Evolutionary conservation across 2,888 invertebrate species (phyloP).

Genomic region (Erebia epiphron): DNA sequence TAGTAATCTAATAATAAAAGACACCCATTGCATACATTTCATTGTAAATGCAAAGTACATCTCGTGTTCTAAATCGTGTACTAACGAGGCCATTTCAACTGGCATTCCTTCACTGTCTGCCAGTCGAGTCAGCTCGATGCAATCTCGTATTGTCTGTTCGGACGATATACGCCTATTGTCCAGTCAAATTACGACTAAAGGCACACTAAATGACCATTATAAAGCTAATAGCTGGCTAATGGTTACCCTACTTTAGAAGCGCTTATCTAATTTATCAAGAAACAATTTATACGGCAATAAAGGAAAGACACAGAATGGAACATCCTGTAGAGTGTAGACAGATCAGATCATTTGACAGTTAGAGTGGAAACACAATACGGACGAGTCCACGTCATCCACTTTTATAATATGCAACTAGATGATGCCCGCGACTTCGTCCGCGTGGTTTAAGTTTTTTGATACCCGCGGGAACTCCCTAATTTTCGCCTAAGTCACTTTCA

Average conservation of each 20-base stretch:
- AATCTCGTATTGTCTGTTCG: slow-evolving; percentile 28
- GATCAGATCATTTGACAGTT: background rate
- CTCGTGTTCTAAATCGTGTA: slow-evolving; percentile 35
- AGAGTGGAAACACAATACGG: background rate
- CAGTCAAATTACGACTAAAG: slow-evolving; percentile 29
- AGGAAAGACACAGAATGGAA: background rate
- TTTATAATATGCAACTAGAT: background rate
- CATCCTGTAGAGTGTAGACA: too few relatives aligned
- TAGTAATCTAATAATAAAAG: background rate
- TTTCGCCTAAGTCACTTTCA: too few relatives aligned
- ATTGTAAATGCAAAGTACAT: slow-evolving; percentile 29
- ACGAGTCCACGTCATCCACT: background rate
- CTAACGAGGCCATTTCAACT: slow-evolving; percentile 35
- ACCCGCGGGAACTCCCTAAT: too few relatives aligned
- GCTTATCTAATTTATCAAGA: slow-evolving; percentile 14
- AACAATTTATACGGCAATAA: background rate
- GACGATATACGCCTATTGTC: slow-evolving; percentile 27
- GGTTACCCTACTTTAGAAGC: background rate
- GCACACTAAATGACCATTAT: slow-evolving; percentile 14
- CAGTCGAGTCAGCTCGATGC: slow-evolving; percentile 24
- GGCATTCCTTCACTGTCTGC: slow-evolving; percentile 25
- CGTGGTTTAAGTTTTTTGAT: too few relatives aligned
- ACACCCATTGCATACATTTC: slow-evolving; percentile 8
- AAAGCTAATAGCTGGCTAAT: slow-evolving; percentile 10
- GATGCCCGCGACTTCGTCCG: too few relatives aligned